Evolutionary conservation across 2,113 vertebrate species (phyloP).

Genomic region (Dipodomys spectabilis): DNA sequence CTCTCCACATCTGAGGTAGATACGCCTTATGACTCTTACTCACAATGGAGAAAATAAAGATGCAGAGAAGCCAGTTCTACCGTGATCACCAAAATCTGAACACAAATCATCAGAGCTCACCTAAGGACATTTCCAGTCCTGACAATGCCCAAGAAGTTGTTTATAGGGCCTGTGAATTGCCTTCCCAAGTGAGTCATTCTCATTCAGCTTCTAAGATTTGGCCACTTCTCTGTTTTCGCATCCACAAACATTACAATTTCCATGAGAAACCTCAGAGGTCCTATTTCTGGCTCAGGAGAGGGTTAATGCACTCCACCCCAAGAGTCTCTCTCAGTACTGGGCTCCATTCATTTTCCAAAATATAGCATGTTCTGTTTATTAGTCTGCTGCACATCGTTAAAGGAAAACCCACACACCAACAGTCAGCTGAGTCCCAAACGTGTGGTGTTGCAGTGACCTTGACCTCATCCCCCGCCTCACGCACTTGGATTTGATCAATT

Average conservation of each 20-base stretch:
- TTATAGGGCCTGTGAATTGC: neutral
- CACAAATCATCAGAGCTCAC: neutral
- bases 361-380: slow-evolving; percentile 51
- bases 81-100: neutral
- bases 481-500: slow-evolving; percentile 45
- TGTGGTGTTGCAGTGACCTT: slow-evolving; percentile 36
- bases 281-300: slow-evolving; percentile 64
- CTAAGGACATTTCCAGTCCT: neutral
- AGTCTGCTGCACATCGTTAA: slow-evolving; percentile 12
- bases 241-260: slow-evolving; percentile 68
- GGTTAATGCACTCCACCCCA: slow-evolving; percentile 42
- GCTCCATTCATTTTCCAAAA: slow-evolving; percentile 67
- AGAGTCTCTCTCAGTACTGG: slow-evolving; percentile 9
- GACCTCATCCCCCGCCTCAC: neutral
- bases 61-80: neutral
- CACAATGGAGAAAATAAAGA: neutral
- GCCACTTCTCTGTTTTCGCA: slow-evolving; percentile 34
- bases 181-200: slow-evolving; percentile 33
- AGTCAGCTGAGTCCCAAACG: neutral
- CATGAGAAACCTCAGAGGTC: slow-evolving; percentile 66
- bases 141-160: neutral
- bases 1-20: neutral
- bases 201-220: slow-evolving; percentile 44
- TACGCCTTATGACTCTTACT: neutral
- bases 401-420: slow-evolving; percentile 41